Base-by-base conservation (phyloP, 2,888 invertebrate genomes). In the Archips crataeganus region DNA sequence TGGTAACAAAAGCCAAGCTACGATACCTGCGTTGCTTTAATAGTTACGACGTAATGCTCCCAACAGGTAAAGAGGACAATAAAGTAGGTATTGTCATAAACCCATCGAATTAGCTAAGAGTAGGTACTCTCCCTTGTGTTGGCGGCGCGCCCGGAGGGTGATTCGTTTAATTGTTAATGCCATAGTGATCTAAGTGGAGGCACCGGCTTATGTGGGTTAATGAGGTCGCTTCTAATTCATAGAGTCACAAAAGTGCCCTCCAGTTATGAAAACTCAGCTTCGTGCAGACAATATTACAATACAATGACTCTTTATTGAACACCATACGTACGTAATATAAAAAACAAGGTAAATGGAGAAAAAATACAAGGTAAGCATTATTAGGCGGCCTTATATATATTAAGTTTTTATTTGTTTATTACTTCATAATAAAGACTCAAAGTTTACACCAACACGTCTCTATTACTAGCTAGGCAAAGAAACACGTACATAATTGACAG, bases 191-290 rank as follows among this genome's bases (percentile, higher is more conserved):
- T 89, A 86, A 87, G 84, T 79, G 79, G 73, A 82, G 82, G 82
- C 82, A 79, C 78, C 76, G 81, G 85, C 87, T 87, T 87, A 89
- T 91, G 85, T 90, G 89, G 91, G 90, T 91, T 93, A 93, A 93
- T 92, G 91, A 91, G 92, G 89, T 88, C 86, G 80, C 87, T 84
- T 85, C 88, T 91, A 91, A 92, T 91, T 92, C 89, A 91, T 89
- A 87, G 84, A 85, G 87, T 87, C 87, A 87, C 84, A 87, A 84
- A 89, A 87, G 78, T 81, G 81, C 82, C 84, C 85, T 84, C 82
- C 79, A 79, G 84, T 84, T 88, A 87, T 87, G 86, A 88, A 88
- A 78, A 75, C 76, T 75, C 64, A 49, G 67, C 59, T 61, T 47
- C 32, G 57, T 39, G 57, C 47, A 39, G 60, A 51, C 57, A 42